Evolutionary conservation across 2,888 invertebrate species (phyloP).

Genomic region (Hipparchia sbordonii): DNA sequence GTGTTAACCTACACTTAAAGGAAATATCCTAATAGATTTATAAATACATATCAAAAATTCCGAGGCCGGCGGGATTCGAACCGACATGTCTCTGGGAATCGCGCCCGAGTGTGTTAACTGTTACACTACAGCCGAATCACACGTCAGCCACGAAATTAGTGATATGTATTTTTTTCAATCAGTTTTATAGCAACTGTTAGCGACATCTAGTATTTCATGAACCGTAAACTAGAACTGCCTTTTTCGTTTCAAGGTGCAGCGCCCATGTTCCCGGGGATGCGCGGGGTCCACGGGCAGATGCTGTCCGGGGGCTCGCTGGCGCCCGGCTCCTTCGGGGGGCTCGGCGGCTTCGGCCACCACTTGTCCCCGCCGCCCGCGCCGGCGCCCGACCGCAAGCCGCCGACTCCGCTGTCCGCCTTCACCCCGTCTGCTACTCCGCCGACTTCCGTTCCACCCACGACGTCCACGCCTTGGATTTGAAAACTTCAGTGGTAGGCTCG

Average conservation of each 20-base stretch:
- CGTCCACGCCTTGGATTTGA: conserved; percentile 52
- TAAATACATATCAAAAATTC: no score
- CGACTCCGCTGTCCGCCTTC: conserved; percentile 80
- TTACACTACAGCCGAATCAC: no score
- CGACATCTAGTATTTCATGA: no score
- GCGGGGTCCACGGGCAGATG: conserved; percentile 74
- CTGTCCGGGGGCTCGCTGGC: conserved; percentile 56
- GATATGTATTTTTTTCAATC: no score
- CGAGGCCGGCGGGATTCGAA: no score
- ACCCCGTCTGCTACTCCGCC: conserved; percentile 64
- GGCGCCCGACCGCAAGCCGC: conserved; percentile 83
- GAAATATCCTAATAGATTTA: no score
- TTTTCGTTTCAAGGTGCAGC: conserved; percentile 57
- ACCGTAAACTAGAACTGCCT: no score
- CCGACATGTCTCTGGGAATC: no score
- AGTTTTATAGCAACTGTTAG: no score
- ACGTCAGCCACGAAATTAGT: no score
- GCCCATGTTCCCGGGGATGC: conserved; percentile 72
- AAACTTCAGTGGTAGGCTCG: background rate
- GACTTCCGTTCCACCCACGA: conserved; percentile 68
- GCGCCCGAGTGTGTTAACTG: no score
- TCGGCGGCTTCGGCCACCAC: conserved; percentile 62
- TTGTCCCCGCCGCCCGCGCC: conserved; percentile 69
- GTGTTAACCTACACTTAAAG: no score
- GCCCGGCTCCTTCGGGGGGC: conserved; percentile 59